These are phyloP conservation scores for Alentia gelatinosa DNA, from an alignment of 2,888 invertebrate genomes.

Conservation along the genomic window DNA sequence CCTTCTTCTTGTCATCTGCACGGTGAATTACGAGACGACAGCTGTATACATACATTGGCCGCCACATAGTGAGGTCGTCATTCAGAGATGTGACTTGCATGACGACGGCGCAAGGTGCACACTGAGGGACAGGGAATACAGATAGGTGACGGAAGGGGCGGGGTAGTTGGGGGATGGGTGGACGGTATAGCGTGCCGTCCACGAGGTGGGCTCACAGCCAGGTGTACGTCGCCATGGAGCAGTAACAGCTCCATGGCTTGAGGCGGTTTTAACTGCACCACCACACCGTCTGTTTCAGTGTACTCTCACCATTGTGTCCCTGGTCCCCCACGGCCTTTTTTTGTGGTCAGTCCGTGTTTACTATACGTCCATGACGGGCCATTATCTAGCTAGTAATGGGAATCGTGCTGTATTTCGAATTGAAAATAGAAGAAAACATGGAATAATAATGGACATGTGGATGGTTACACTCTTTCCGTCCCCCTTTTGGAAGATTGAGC, in stretches of 20 bases:
- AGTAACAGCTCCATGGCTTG: slow-evolving; percentile 8
- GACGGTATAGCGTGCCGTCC: not conserved
- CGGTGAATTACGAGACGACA: not conserved
- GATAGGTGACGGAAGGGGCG: too few species aligned
- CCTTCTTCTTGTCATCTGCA: not conserved
- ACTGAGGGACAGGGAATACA: too few species aligned
- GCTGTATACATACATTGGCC: not conserved
- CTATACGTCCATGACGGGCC: not conserved
- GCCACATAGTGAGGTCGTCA: not conserved
- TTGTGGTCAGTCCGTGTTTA: not conserved
- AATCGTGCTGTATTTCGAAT: too few species aligned
- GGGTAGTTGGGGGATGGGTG: too few species aligned
- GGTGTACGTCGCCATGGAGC: not conserved
- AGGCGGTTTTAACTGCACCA: slow-evolving; percentile 7
- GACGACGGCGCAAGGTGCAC: too few species aligned
- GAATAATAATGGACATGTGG: too few species aligned
- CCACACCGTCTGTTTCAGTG: not conserved
- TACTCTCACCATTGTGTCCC: not conserved
- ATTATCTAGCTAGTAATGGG: too few species aligned
- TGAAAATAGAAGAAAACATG: too few species aligned
- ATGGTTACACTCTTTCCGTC: too few species aligned
- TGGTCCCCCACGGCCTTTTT: too few species aligned
- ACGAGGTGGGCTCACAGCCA: not conserved
- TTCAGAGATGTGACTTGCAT: not conserved
- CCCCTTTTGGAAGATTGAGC: too few species aligned